phyloP scores from a whole-genome alignment of 35 echinoderm and acorn worm species.

The Acanthaster planci region DNA sequence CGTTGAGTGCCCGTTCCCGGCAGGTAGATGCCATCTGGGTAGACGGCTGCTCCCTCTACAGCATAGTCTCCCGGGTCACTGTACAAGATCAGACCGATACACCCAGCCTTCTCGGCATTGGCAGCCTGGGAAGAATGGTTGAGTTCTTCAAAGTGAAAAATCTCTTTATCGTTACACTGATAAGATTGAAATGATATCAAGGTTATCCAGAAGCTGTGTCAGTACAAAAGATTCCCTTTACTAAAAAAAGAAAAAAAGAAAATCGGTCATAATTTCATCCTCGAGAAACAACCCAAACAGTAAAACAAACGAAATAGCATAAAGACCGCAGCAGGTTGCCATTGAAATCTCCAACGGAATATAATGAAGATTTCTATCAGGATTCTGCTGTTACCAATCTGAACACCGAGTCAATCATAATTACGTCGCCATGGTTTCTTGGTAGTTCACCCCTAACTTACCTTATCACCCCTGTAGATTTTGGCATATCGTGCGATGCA shows the following conservation, averaged over 20 bases:
- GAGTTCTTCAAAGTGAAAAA: neutral
- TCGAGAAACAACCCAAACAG: too few species aligned
- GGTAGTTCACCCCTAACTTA: conserved; percentile 19
- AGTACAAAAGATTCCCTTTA: too few species aligned
- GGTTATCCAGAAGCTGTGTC: too few species aligned
- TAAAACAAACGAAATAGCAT: neutral
- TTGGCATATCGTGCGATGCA: conserved; percentile 83
- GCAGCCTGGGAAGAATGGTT: conserved; percentile 44
- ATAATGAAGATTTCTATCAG: neutral
- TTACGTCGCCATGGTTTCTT: too few species aligned
- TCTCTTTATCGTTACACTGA: neutral
- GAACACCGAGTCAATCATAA: neutral
- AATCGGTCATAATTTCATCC: too few species aligned
- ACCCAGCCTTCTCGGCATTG: conserved; percentile 62
- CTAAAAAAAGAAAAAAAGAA: too few species aligned
- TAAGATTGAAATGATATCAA: too few species aligned
- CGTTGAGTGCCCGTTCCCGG: conserved; percentile 78
- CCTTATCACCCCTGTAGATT: conserved; percentile 87
- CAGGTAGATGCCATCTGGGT: conserved; percentile 73
- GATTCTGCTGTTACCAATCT: neutral
- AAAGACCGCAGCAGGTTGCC: neutral
- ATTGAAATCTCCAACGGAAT: neutral
- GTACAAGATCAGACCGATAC: conserved; percentile 71
- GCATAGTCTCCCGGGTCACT: conserved; percentile 78
- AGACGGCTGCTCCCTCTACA: conserved; percentile 46